Evolutionary conservation across 1,140 invertebrate genomes (phyloP).

Genomic region (Pectinophora gossypiella): DNA sequence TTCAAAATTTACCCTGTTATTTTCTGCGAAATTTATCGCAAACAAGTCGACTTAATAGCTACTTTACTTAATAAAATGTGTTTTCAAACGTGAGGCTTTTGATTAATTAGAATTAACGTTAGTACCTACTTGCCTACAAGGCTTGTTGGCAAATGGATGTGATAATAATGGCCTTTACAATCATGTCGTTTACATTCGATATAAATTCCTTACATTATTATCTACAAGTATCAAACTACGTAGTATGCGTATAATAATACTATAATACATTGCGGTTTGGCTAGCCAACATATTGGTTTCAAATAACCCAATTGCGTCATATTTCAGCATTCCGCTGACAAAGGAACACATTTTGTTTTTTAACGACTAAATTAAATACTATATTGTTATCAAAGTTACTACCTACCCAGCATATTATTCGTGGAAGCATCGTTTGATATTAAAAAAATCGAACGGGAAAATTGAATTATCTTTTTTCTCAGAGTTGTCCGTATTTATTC

Average conservation of each 20-base stretch:
- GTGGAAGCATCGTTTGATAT: no score
- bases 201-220: no score
- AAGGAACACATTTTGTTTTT: constrained; percentile 10
- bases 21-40: not conserved
- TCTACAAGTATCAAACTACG: not conserved
- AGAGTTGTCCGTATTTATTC: no score
- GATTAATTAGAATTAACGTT: not conserved
- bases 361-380: no score
- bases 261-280: constrained; percentile 40
- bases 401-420: no score
- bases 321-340: constrained; percentile 48
- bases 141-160: not conserved
- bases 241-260: not conserved
- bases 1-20: not conserved
- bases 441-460: no score
- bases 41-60: no score
- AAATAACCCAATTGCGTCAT: constrained; percentile 60
- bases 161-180: not conserved
- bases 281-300: constrained; percentile 52
- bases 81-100: not conserved
- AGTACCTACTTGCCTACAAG: not conserved
- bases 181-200: not conserved
- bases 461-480: no score
- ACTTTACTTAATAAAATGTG: no score
- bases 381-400: no score